Evolutionary conservation across 92 coral and sea anemone genomes (phyloP).

Genomic region (Palythoa grandiflora): DNA sequence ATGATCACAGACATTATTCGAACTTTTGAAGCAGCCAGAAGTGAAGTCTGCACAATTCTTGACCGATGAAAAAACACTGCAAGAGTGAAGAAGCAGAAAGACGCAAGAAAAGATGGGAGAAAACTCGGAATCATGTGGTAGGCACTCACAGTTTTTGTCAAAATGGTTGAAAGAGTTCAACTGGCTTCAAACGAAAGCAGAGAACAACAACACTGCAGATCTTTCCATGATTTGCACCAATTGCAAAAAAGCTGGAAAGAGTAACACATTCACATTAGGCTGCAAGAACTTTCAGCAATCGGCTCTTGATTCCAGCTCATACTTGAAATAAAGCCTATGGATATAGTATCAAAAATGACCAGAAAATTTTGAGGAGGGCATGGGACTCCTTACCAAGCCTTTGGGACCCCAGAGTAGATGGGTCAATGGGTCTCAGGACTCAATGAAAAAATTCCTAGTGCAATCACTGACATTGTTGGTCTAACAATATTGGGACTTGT

Average conservation of each 20-base stretch:
- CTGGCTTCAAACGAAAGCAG: conserved; percentile 5
- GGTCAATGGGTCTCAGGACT: not conserved
- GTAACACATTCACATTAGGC: too few species aligned
- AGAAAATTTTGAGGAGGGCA: not conserved
- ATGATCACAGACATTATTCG: too few species aligned
- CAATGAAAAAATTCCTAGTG: too few species aligned
- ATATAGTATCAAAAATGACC: too few species aligned
- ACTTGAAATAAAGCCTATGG: too few species aligned
- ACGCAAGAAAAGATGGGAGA: not conserved
- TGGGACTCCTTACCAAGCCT: not conserved
- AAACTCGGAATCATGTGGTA: not conserved
- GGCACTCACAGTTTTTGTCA: conserved; percentile 30
- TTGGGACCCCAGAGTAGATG: conserved; percentile 21
- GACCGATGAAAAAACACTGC: not conserved
- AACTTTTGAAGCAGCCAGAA: not conserved
- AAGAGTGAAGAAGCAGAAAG: conserved; percentile 1
- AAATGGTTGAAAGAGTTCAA: not conserved
- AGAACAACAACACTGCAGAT: conserved; percentile 24
- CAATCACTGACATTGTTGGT: too few species aligned
- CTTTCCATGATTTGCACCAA: conserved; percentile 26
- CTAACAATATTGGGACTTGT: too few species aligned
- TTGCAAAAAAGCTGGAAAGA: conserved; percentile 15
- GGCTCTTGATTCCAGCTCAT: not conserved
- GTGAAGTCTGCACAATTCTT: conserved; percentile 6
- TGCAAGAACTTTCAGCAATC: not conserved